phyloP scores from a whole-genome alignment of 1,140 invertebrate species.

The Diorhabda elongata region DNA sequence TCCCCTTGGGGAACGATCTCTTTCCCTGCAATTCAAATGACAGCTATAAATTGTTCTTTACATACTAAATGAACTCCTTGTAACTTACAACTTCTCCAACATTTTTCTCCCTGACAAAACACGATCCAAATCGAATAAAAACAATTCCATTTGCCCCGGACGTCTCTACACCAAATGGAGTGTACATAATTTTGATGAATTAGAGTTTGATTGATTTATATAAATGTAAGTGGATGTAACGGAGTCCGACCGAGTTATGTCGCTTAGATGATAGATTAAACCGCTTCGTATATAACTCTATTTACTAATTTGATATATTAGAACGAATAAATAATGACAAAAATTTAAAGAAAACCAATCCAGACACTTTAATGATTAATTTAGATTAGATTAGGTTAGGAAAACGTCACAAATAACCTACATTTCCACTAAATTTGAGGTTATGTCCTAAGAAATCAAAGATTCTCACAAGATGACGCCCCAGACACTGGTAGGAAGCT shows the following conservation, averaged over 20 bases:
- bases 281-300: constrained; percentile 6
- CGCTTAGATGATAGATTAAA: constrained; percentile 27
- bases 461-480: no score
- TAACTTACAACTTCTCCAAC: neutral
- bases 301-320: no score
- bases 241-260: constrained; percentile 23
- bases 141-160: constrained; percentile 11
- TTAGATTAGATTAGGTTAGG: no score
- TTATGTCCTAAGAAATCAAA: no score
- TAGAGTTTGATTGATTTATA: constrained; percentile 33
- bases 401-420: no score
- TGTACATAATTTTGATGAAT: constrained; percentile 33
- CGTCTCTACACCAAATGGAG: constrained; percentile 9
- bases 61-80: neutral
- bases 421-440: no score
- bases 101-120: constrained; percentile 18
- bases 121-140: constrained; percentile 14
- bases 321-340: no score
- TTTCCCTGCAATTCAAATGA: neutral
- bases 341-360: no score
- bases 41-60: neutral
- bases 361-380: no score
- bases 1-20: no score
- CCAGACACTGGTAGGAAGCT: no score
- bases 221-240: constrained; percentile 30